phyloP scores from a whole-genome alignment of 2,113 vertebrate species.

The Tenrec ecaudatus region DNA sequence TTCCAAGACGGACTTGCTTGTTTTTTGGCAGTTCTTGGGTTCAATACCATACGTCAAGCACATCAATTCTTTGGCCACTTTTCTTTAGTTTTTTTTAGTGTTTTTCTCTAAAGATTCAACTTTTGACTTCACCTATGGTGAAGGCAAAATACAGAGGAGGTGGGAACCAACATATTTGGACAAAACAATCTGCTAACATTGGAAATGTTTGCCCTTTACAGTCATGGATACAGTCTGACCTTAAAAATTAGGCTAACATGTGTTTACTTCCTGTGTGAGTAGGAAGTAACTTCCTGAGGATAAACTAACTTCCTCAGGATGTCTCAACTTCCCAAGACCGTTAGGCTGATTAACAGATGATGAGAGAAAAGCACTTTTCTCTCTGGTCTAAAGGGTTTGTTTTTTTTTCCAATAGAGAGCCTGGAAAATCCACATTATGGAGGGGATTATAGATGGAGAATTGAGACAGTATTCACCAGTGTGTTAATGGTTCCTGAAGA shows the following conservation, averaged over 20 bases:
- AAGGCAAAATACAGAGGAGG: neutral
- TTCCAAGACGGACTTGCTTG: too few relatives aligned
- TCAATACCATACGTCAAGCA: too few relatives aligned
- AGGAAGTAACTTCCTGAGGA: constrained; percentile 71
- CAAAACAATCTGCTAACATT: constrained; percentile 21
- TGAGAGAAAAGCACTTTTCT: constrained; percentile 11
- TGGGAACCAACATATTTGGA: neutral
- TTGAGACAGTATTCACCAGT: constrained; percentile 12
- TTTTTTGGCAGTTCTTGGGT: too few relatives aligned
- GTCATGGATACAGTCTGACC: constrained; percentile 54
- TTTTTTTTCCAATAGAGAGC: neutral
- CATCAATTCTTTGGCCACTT: neutral
- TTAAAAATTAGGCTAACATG: constrained; percentile 62
- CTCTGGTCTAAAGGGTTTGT: neutral
- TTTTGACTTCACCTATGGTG: neutral
- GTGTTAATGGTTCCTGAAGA: neutral
- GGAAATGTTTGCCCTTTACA: constrained; percentile 53
- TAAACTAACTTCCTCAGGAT: constrained; percentile 76
- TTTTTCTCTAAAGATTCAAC: neutral
- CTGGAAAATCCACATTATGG: neutral
- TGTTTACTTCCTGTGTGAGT: constrained; percentile 77
- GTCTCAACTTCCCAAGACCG: constrained; percentile 53
- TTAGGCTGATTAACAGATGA: constrained; percentile 59
- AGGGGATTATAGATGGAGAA: neutral
- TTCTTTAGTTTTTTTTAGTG: neutral